A percentile compares a stretch with the other conserved stretches of the same genome.
These are phyloP conservation scores for Zele albiditarsus DNA, from an alignment of 2,888 invertebrate genomes.

Conservation along the genomic window DNA sequence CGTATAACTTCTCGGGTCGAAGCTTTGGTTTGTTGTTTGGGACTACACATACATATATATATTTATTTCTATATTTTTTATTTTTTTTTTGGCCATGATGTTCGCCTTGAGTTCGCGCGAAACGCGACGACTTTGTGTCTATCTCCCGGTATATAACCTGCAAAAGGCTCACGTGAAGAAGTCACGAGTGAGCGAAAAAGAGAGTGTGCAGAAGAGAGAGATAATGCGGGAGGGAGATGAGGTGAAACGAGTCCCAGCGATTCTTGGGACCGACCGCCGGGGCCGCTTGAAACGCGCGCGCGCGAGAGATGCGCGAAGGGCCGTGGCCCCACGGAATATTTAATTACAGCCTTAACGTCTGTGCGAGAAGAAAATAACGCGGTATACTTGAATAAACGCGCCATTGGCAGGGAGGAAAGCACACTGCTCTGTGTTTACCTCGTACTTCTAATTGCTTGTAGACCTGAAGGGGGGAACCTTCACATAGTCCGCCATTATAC, in stretches of 20 bases:
- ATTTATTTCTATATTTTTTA: neutral
- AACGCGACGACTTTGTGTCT: slow-evolving; percentile 51
- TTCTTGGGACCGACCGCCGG: slow-evolving; percentile 40
- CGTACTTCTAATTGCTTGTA: slow-evolving; percentile 70
- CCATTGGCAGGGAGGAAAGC: slow-evolving; percentile 46
- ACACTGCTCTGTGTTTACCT: slow-evolving; percentile 68
- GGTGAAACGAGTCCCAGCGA: slow-evolving; percentile 47
- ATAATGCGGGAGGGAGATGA: slow-evolving; percentile 35
- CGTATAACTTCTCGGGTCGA: slow-evolving; percentile 62
- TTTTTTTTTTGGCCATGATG: slow-evolving; percentile 21
- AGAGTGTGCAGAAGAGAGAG: neutral
- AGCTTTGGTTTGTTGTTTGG: slow-evolving; percentile 32
- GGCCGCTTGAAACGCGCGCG: slow-evolving; percentile 12
- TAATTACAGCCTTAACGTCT: slow-evolving; percentile 66
- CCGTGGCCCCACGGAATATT: slow-evolving; percentile 60
- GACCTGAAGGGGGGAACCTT: slow-evolving; percentile 48
- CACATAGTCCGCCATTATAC: slow-evolving; percentile 46
- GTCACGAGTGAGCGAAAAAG: neutral
- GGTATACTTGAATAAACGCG: slow-evolving; percentile 50
- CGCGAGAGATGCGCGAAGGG: slow-evolving; percentile 42
- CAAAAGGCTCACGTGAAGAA: slow-evolving; percentile 26
- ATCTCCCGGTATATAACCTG: slow-evolving; percentile 34
- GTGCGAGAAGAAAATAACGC: slow-evolving; percentile 66
- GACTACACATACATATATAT: slow-evolving; percentile 17
- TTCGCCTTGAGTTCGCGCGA: slow-evolving; percentile 34